Evolutionary conservation across 2,113 vertebrate genomes (phyloP), one percentile per base, ranked within the genome.

Genomic region (Barnardius zonarius): DNA sequence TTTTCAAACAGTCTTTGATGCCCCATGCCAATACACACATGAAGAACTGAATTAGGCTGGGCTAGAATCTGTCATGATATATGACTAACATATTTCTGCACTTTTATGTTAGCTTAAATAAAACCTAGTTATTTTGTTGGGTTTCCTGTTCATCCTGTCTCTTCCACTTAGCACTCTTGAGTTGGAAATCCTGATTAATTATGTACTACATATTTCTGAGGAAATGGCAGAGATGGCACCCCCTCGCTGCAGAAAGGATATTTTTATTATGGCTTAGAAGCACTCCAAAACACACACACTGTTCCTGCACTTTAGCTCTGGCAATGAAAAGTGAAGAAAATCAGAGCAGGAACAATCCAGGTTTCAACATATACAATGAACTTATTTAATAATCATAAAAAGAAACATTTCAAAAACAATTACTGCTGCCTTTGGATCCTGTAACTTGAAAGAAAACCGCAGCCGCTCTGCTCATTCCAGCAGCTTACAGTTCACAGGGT

Each of bases 361-460:
- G 83, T 92, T 88, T 96, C 90, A 93, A 86, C 1, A 0, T 68
- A 93, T 69, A 88, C 95, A 94, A 88, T 57, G 83, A 75, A 70
- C 61, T 81, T 94, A 93, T 95, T 96, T 96, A 96, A 96, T 95
- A 95, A 92, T 91, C 94, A 95, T 78, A 92, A 97, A 90, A 96
- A 93, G 93, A 95, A 96, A 96, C 95, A 95, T 95, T 97, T 96
- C 93, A 96, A 88, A 96, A 96, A 92, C 92, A 94, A 96, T 96
- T 96, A 97, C 73, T 30, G 86, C 76, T 93, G 92, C 92, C 90
- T 96, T 96, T 96, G 93, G 93, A 96, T 96, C 94, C 95, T 83
- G 92, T 13, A 92, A 95, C 88, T 95, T 96, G 94, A 97, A 96
- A 97, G 96, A 20, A 96, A 97, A 95, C 94, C 84, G 11, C 96